Base-by-base conservation (phyloP, 2,888 invertebrate genomes). In the Dryomyza anilis region DNA sequence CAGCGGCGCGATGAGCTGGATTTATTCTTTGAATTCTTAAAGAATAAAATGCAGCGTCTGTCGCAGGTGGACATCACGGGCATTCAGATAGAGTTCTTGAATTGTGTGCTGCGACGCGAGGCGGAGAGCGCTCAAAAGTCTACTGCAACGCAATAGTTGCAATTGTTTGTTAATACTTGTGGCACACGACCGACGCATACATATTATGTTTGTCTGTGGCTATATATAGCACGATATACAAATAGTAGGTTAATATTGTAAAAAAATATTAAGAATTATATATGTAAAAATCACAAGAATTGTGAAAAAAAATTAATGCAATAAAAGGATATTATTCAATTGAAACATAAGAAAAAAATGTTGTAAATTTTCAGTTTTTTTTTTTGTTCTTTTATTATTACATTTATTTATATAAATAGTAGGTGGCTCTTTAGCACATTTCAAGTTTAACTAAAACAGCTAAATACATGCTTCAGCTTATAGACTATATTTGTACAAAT, bases 71-170 rank as follows among this genome's bases (percentile, higher is more conserved):
- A 81, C 60, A 79, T 81, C 2, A 80, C 82, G 33, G 74, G 76
- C 29, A 80, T 81, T 60, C 81, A 81, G 66, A 77, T 81, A 64
- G 82, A 81, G 63, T 80, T 81, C 67, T 69, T 81, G 3, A 81
- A 81, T 66, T 77, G 78, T 36, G 81, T 81, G 30, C 70, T 81
- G 43, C 73, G 74, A 21, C 78, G 76, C 64, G 81, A 81, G 67
- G 74, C 74, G 10, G 71, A 73, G 25, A 63, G 66, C 50, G 66
- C 58, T 0, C 68, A 69, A 2, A 69, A 67, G 66, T 63, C 43
- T 12, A 8, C 36, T 14, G 16, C 61, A 58, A 36, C 67, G 67
- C 10, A 62, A 39, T 12, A 29, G 23, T 23, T 10, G 10, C 5
- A 27, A 1, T 27, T 1, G 16, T 25, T 4, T 25, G 25, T n/a